phyloP scores from a whole-genome alignment of 1,140 invertebrate species.

The Venturia canescens region DNA sequence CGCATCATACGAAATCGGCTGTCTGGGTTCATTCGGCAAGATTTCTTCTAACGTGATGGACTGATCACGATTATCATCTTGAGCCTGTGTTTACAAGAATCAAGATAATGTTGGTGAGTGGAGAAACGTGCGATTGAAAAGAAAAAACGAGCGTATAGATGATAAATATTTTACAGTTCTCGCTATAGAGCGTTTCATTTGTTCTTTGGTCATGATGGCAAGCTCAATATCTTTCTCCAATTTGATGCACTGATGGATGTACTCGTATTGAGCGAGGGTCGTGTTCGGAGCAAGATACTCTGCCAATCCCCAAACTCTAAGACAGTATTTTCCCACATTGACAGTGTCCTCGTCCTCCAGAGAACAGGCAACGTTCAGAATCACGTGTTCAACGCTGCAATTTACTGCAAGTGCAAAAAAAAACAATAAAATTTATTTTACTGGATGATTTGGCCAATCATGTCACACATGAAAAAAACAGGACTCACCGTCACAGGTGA shows the following conservation, averaged over 20 bases:
- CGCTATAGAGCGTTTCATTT: slow-evolving; percentile 81
- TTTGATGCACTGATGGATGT: slow-evolving; percentile 95
- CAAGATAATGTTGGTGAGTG: background rate
- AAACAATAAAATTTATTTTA: slow-evolving; percentile 53
- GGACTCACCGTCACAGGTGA: slow-evolving; percentile 90
- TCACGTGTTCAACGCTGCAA: slow-evolving; percentile 91
- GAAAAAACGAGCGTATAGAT: slow-evolving; percentile 47
- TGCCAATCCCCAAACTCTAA: slow-evolving; percentile 88
- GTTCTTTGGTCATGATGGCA: slow-evolving; percentile 82
- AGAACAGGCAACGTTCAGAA: slow-evolving; percentile 90
- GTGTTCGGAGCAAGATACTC: slow-evolving; percentile 87
- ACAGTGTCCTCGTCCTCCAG: slow-evolving; percentile 84
- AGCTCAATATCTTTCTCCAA: slow-evolving; percentile 93
- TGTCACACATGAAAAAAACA: background rate
- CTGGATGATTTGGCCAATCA: background rate
- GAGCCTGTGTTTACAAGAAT: slow-evolving; percentile 69
- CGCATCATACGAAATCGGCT: slow-evolving; percentile 86
- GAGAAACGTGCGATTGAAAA: slow-evolving; percentile 50
- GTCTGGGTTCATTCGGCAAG: slow-evolving; percentile 83
- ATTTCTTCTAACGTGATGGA: slow-evolving; percentile 85
- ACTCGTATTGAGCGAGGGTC: slow-evolving; percentile 91
- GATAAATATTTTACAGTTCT: slow-evolving; percentile 80
- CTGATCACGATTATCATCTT: slow-evolving; percentile 86
- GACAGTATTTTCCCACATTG: slow-evolving; percentile 81
- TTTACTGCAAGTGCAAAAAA: slow-evolving; percentile 81